A percentile compares a stretch with the other conserved stretches of the same genome.
Evolutionary conservation across 2,113 vertebrate species (phyloP).

Genomic region (Cygnus buccinator): DNA sequence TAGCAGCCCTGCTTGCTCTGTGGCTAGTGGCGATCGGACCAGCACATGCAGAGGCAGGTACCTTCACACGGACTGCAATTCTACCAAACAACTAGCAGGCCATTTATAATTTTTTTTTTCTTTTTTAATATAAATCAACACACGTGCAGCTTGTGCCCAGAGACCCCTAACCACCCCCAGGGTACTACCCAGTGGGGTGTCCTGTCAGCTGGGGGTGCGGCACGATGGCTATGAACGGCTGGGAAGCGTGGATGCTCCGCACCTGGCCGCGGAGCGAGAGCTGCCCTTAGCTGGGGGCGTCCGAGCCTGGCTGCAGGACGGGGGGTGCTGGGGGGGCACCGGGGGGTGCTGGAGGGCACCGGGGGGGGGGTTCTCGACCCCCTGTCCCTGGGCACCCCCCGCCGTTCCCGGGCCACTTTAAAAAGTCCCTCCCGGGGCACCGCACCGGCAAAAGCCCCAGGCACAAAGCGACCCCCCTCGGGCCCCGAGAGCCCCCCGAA

Average conservation of each 20-base stretch:
- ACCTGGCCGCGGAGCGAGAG: too few relatives aligned
- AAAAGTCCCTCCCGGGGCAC: too few relatives aligned
- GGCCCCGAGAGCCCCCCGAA: not conserved
- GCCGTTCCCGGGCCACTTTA: not conserved
- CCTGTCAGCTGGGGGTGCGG: not conserved
- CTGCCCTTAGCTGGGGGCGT: too few relatives aligned
- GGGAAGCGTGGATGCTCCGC: not conserved
- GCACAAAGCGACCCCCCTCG: not conserved
- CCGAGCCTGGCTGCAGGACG: too few relatives aligned
- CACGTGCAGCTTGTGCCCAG: fast-evolving
- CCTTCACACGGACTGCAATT: not conserved
- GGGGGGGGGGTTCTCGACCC: too few relatives aligned
- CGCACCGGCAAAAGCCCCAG: not conserved
- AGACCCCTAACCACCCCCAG: not conserved
- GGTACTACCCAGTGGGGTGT: not conserved
- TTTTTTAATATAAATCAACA: not conserved
- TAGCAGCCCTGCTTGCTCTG: not conserved
- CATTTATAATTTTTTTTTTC: not conserved
- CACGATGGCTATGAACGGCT: not conserved
- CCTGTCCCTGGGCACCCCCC: not conserved
- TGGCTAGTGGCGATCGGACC: too few relatives aligned
- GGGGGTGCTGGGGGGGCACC: too few relatives aligned
- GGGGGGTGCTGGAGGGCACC: too few relatives aligned
- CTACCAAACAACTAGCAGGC: not conserved
- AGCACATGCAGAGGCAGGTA: fast-evolving